Base-by-base conservation (phyloP, 2,797 vertebrate genomes). In the Lindbergichthys nudifrons region DNA sequence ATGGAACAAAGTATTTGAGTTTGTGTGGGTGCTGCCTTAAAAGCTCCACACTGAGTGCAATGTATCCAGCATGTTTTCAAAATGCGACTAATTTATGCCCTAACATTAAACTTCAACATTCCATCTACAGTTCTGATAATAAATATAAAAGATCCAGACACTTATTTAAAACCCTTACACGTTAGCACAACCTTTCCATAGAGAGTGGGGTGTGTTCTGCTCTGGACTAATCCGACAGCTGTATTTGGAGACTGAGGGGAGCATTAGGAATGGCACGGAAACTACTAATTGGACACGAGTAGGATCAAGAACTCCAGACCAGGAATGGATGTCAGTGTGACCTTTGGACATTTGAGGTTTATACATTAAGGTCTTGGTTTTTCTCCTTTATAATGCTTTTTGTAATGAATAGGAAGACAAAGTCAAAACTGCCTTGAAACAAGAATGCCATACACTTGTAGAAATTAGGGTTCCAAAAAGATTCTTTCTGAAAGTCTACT, bases 231-330 rank as follows among this genome's bases (percentile, higher is more conserved):
- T 77, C 48, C 30, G 43, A 78, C 78, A 82, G 82, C 75, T 74
- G 71, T 77, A 47, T 73, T 75, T 53, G 65, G 56, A 64, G 56
- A 70, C 73, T 46, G 75, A 85, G 52, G 58, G 68, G 54, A 57
- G 74, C 69, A 61, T 86, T 75, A 84, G 63, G 67, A 77, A 65
- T 65, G 70, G 60, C 74, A 70, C 26, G 56, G 81, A 88, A 76
- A 83, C 58, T 58, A 81, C 65, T 76, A 70, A 77, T 81, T 77
- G 64, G 64, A 73, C 46, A 45, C 8, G 14, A 73, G 41, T 48
- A 15, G 26, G 56, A 82, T 53, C 41, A 46, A 65, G 11, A 75
- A 74, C 67, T 41, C n/a, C 16, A 57, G 30, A 63, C 46, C 42
- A 75, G 70, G 61, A 79, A 47, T 46, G 42, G 14, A 23, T 71